phyloP scores from a whole-genome alignment of 2,888 invertebrate species.

The Helleia helle region DNA sequence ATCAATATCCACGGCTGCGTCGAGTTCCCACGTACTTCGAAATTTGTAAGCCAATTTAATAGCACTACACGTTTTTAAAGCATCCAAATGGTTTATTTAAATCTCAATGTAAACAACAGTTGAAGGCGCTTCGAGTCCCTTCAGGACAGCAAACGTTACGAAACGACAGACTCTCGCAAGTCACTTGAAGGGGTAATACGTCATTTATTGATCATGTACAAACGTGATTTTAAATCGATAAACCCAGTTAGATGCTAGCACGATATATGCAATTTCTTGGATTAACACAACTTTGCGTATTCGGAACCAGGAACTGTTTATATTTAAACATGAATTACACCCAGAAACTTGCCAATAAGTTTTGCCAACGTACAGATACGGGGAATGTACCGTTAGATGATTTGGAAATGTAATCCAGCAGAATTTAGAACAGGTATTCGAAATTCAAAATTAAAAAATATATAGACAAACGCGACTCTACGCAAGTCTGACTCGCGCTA shows the following conservation, averaged over 20 bases:
- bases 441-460: too few relatives aligned
- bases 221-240: slow-evolving; percentile 7
- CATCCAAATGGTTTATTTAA: neutral
- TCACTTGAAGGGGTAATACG: neutral
- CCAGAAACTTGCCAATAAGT: neutral
- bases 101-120: neutral
- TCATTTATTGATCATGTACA: neutral
- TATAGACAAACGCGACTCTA: too few relatives aligned
- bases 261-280: neutral
- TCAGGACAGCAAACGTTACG: neutral
- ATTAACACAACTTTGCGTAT: neutral
- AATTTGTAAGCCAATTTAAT: slow-evolving; percentile 46
- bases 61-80: slow-evolving; percentile 19
- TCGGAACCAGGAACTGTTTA: neutral
- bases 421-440: too few relatives aligned
- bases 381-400: too few relatives aligned
- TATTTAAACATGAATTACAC: slow-evolving; percentile 4
- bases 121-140: neutral
- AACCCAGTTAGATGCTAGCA: neutral
- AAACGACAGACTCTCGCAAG: neutral
- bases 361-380: too few relatives aligned
- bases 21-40: slow-evolving; percentile 53
- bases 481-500: too few relatives aligned
- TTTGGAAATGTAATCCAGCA: too few relatives aligned
- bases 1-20: slow-evolving; percentile 63